These are phyloP conservation scores for Chymomyza fuscimana DNA, from an alignment of 2,888 invertebrate genomes.

Conservation along the genomic window DNA sequence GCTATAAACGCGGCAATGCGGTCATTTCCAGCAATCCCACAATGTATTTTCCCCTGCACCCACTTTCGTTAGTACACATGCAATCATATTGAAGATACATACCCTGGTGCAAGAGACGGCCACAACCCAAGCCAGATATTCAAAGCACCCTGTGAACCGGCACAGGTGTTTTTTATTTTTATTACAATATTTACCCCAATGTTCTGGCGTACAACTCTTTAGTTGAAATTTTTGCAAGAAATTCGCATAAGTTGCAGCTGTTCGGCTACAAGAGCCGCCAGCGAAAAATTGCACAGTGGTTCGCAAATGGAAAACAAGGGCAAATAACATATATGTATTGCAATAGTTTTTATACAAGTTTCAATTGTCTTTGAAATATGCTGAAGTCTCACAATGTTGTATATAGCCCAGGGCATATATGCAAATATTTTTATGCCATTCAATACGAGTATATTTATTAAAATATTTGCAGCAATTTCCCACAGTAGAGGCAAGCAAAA, in stretches of 20 bases:
- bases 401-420: not conserved
- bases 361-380: not conserved
- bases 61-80: slow-evolving; percentile 14
- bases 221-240: slow-evolving; percentile 57
- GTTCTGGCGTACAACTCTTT: slow-evolving; percentile 40
- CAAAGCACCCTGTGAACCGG: slow-evolving; percentile 33
- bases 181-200: slow-evolving; percentile 30
- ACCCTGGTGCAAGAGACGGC: not conserved
- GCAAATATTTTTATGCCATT: not conserved
- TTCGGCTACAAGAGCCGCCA: slow-evolving; percentile 16
- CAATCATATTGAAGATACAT: not conserved
- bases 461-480: not conserved
- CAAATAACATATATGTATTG: too few species aligned
- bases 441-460: too few species aligned
- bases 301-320: slow-evolving; percentile 6
- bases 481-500: slow-evolving; percentile 39
- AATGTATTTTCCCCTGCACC: slow-evolving; percentile 13
- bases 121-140: slow-evolving; percentile 2
- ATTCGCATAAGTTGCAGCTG: slow-evolving; percentile 70
- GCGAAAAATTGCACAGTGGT: slow-evolving; percentile 34
- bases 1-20: slow-evolving; percentile 63
- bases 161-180: slow-evolving; percentile 67
- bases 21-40: slow-evolving; percentile 36
- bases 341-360: not conserved
- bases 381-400: not conserved